phyloP scores from a whole-genome alignment of 2,888 invertebrate genomes.

The Auanema sp. region DNA sequence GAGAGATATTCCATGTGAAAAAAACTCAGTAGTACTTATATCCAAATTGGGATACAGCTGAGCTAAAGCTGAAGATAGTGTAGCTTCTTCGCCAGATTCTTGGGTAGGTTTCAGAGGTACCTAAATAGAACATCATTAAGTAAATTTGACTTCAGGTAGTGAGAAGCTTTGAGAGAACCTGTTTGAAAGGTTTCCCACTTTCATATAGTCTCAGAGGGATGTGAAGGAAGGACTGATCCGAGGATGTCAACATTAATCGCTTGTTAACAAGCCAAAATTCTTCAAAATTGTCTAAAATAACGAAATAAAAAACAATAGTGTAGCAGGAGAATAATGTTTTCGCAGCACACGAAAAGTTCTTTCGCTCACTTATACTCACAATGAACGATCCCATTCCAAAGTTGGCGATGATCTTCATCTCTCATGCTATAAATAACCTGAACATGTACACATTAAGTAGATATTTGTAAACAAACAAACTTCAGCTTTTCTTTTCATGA shows the following conservation, averaged over 20 bases:
- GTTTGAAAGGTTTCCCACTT: slow-evolving; percentile 31
- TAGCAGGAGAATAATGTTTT: slow-evolving; percentile 81
- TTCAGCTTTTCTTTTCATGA: slow-evolving; percentile 87
- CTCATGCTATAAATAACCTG: slow-evolving; percentile 66
- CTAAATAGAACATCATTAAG: background rate
- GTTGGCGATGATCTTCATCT: slow-evolving; percentile 91
- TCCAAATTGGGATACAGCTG: slow-evolving; percentile 12
- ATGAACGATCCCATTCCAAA: slow-evolving; percentile 91
- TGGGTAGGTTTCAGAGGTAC: slow-evolving; percentile 7
- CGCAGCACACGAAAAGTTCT: slow-evolving; percentile 36
- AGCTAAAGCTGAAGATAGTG: slow-evolving; percentile 8
- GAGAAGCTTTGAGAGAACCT: slow-evolving; percentile 19
- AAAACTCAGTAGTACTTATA: slow-evolving; percentile 50
- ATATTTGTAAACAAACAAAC: background rate
- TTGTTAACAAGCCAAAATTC: slow-evolving; percentile 98
- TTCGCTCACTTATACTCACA: slow-evolving; percentile 69
- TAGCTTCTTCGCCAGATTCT: slow-evolving; percentile 9
- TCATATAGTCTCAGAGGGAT: slow-evolving; percentile 80
- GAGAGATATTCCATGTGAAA: slow-evolving; percentile 86
- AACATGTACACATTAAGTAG: background rate
- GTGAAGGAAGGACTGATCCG: slow-evolving; percentile 79
- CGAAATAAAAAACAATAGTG: slow-evolving; percentile 12
- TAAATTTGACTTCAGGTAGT: background rate
- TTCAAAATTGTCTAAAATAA: slow-evolving; percentile 85
- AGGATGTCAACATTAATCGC: slow-evolving; percentile 83